phyloP scores from a whole-genome alignment of 2,888 invertebrate genomes.

The Pinctada fucata region DNA sequence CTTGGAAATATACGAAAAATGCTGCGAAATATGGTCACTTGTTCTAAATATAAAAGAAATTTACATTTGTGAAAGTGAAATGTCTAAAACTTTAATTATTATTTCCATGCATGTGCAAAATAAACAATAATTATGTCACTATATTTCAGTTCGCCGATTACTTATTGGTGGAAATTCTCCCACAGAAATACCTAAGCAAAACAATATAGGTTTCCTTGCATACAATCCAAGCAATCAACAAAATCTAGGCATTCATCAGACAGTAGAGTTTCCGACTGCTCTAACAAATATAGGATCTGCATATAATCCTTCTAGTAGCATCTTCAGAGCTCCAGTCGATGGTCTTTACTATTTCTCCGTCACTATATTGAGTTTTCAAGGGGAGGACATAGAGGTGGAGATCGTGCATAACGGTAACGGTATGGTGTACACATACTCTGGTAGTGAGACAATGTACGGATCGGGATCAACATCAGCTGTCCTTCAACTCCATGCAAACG shows the following conservation, averaged over 20 bases:
- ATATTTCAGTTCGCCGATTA: no score
- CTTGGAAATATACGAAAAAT: no score
- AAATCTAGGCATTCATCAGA: slow-evolving; percentile 4
- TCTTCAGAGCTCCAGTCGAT: neutral
- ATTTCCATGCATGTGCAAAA: no score
- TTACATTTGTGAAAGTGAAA: no score
- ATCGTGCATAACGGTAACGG: slow-evolving; percentile 3
- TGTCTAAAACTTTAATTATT: no score
- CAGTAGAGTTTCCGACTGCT: neutral
- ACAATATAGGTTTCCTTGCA: neutral
- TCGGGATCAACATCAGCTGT: slow-evolving; percentile 3
- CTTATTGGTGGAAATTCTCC: no score
- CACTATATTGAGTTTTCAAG: neutral
- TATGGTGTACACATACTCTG: neutral
- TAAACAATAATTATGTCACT: no score
- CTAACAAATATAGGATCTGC: slow-evolving; percentile 14
- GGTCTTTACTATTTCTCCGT: slow-evolving; percentile 21
- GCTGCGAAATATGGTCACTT: no score
- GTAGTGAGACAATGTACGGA: neutral
- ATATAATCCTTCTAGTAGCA: neutral
- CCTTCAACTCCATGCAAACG: neutral
- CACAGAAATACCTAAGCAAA: neutral
- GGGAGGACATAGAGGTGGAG: slow-evolving; percentile 4
- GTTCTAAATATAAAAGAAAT: no score
- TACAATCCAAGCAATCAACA: neutral